These are phyloP conservation scores for Oceanodroma tethys DNA, from an alignment of 2,113 vertebrate genomes.

Conservation along the genomic window DNA sequence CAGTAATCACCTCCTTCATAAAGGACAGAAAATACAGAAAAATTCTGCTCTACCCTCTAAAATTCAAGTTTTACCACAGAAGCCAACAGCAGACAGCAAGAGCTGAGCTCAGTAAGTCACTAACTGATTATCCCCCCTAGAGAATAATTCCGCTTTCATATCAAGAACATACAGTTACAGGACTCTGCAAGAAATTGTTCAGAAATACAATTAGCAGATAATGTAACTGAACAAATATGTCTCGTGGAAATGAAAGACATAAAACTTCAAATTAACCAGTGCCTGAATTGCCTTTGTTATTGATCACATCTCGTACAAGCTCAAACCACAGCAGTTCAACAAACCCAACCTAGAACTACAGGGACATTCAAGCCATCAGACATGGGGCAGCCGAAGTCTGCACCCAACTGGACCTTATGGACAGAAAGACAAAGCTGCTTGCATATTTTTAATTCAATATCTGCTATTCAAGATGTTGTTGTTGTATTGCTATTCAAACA, in stretches of 20 bases:
- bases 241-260: background rate
- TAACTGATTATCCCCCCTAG: background rate
- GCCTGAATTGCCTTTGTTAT: background rate
- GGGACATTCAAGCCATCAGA: background rate
- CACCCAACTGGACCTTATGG: background rate
- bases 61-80: background rate
- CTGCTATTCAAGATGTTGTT: too few species aligned
- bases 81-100: background rate
- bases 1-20: background rate
- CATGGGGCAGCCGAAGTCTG: background rate
- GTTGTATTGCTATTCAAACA: background rate
- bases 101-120: background rate
- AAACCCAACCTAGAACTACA: background rate
- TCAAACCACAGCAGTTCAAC: background rate
- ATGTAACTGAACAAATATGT: background rate
- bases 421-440: background rate
- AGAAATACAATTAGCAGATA: conserved; percentile 30
- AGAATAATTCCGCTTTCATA: background rate
- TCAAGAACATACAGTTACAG: background rate
- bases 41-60: background rate
- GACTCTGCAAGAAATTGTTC: background rate
- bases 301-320: background rate
- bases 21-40: background rate
- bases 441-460: background rate
- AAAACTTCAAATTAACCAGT: background rate